Percentiles rank a stretch among this genome's conserved stretches.
These are phyloP conservation scores for Ceratothoa steindachneri DNA, from an alignment of 2,888 invertebrate species.

Conservation along the genomic window DNA sequence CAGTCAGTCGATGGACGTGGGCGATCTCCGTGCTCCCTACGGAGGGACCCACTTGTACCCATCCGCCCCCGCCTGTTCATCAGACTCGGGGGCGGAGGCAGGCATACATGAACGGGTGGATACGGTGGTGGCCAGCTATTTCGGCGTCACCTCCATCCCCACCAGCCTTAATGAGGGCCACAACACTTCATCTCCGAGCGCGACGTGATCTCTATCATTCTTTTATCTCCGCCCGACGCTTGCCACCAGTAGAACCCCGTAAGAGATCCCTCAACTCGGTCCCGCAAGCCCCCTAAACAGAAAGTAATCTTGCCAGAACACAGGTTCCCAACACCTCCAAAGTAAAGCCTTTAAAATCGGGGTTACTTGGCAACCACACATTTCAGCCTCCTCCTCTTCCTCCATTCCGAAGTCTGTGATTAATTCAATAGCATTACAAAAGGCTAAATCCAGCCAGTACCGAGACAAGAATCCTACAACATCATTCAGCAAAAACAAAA, in stretches of 20 bases:
- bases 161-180: constrained; percentile 7
- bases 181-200: neutral
- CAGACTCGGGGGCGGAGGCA: neutral
- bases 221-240: too few relatives aligned
- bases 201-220: neutral
- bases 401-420: neutral
- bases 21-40: neutral
- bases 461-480: too few relatives aligned
- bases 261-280: too few relatives aligned
- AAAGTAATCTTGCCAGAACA: neutral
- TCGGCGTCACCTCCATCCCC: neutral
- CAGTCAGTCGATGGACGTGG: neutral
- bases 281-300: neutral
- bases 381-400: neutral
- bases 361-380: neutral
- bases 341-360: neutral
- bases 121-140: neutral
- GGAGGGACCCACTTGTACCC: neutral
- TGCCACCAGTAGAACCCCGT: too few relatives aligned
- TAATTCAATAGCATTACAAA: neutral
- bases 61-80: neutral
- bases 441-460: neutral
- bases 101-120: neutral
- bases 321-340: neutral
- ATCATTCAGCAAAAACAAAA: too few relatives aligned